These are phyloP conservation scores for Tipula helvola DNA, from an alignment of 2,888 invertebrate species.

Conservation along the genomic window DNA sequence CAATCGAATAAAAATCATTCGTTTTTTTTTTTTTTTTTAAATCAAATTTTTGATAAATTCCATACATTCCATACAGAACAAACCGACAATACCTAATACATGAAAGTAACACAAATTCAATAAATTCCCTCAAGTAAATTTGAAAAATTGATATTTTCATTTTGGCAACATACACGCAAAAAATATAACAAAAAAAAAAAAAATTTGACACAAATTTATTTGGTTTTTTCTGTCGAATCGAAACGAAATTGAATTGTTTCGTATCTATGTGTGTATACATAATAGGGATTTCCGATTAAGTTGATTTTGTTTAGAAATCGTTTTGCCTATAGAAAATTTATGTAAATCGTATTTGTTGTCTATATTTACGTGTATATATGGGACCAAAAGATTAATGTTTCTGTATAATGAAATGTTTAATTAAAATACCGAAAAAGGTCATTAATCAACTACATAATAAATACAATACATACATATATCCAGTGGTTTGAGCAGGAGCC, in stretches of 20 bases:
- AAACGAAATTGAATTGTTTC: background rate
- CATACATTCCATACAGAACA: background rate
- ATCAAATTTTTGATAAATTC: background rate
- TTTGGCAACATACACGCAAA: background rate
- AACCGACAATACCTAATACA: background rate
- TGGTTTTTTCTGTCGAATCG: background rate
- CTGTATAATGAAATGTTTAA: background rate
- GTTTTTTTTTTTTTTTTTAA: background rate
- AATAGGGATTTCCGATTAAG: background rate
- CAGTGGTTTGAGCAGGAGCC: too few relatives aligned
- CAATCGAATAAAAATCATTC: background rate
- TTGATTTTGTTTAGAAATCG: background rate
- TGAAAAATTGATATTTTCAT: background rate
- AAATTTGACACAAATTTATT: background rate
- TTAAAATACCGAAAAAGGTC: background rate
- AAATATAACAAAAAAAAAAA: background rate
- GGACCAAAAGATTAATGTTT: background rate
- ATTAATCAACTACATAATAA: too few relatives aligned
- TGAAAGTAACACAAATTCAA: background rate
- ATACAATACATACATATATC: too few relatives aligned
- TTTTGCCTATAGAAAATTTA: background rate
- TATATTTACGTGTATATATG: background rate
- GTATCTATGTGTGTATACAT: background rate
- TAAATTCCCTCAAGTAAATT: background rate
- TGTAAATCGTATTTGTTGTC: background rate